Conservation (phyloP, 2,113 vertebrate genomes). For the Ceyx melanurus region DNA sequence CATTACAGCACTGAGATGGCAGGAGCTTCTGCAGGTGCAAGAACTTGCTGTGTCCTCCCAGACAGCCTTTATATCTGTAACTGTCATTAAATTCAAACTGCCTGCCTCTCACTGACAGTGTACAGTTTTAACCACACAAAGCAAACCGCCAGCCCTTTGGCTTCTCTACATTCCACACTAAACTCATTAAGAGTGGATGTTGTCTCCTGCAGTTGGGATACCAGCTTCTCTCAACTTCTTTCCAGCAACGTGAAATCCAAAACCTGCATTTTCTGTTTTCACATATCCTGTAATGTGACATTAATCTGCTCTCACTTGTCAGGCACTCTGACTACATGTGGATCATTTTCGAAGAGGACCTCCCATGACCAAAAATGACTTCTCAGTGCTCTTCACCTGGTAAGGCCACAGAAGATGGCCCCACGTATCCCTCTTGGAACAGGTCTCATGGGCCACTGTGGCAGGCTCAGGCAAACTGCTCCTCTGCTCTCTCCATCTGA, state of each 20-base stretch:
- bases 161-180: not conserved
- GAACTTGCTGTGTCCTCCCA: not conserved
- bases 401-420: not conserved
- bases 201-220: not conserved
- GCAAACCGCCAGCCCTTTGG: conserved; percentile 5
- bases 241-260: conserved; percentile 4
- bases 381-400: not conserved
- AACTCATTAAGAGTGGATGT: not conserved
- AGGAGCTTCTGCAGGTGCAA: not conserved
- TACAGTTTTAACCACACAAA: not conserved
- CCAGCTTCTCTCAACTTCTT: not conserved
- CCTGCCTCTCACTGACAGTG: not conserved
- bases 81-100: not conserved
- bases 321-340: not conserved
- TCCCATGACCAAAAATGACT: not conserved
- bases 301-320: not conserved
- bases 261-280: conserved; percentile 8
- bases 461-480: not conserved
- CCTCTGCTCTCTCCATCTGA: not conserved
- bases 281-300: not conserved
- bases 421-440: fast-evolving
- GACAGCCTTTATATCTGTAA: not conserved
- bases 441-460: not conserved
- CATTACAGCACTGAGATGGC: not conserved
- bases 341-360: not conserved